Conservation (phyloP, 2,113 vertebrate genomes). For the Salvator merianae region DNA sequence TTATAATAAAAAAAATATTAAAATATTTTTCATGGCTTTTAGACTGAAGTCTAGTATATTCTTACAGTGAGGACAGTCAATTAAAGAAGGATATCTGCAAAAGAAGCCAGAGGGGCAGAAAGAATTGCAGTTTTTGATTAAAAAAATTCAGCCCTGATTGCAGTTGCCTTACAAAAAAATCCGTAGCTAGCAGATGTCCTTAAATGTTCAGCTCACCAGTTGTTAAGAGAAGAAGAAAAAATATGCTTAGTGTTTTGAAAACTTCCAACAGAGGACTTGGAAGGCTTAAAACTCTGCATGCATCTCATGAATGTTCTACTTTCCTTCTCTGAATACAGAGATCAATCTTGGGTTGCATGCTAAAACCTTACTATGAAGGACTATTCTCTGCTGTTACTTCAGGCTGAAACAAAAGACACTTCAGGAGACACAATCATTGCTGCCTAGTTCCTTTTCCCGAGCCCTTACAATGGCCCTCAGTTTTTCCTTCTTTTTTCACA, state of each 20-base stretch:
- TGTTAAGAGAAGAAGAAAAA: slow-evolving; percentile 40
- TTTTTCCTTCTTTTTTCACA: slow-evolving; percentile 76
- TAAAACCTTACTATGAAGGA: slow-evolving; percentile 84
- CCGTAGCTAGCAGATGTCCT: slow-evolving; percentile 59
- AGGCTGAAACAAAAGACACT: slow-evolving; percentile 89
- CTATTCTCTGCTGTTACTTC: slow-evolving; percentile 85
- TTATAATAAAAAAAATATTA: background rate
- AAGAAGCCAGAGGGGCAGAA: slow-evolving; percentile 37
- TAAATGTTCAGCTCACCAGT: slow-evolving; percentile 67
- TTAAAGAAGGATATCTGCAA: slow-evolving; percentile 47
- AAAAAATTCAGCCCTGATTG: slow-evolving; percentile 68
- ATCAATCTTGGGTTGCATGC: slow-evolving; percentile 83
- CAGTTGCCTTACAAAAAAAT: slow-evolving; percentile 65
- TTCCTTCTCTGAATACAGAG: slow-evolving; percentile 90
- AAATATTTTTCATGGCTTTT: background rate
- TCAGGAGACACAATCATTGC: slow-evolving; percentile 85
- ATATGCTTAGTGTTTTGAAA: slow-evolving; percentile 58
- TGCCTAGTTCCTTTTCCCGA: slow-evolving; percentile 80
- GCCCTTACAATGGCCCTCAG: slow-evolving; percentile 80
- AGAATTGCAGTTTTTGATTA: slow-evolving; percentile 46
- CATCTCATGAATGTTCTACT: slow-evolving; percentile 94
- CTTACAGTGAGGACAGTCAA: slow-evolving; percentile 13
- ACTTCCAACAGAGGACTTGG: slow-evolving; percentile 66
- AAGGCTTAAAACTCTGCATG: slow-evolving; percentile 87
- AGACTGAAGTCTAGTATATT: background rate